Evolutionary conservation across 2,888 invertebrate genomes (phyloP).

Genomic region (Amphipoea oculea): DNA sequence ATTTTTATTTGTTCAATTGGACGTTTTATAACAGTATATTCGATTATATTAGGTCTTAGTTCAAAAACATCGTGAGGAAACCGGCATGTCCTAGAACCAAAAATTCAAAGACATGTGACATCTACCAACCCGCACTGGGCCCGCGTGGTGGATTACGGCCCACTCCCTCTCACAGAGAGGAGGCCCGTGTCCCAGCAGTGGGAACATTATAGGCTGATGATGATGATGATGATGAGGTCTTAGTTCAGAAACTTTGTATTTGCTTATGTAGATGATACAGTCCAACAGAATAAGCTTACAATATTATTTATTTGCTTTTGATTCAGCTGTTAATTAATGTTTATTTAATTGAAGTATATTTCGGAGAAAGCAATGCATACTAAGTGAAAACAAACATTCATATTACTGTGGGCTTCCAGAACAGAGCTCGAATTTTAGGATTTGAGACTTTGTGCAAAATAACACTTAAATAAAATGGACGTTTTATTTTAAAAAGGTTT

Average conservation of each 20-base stretch:
- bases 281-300: background rate
- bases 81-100: too few relatives aligned
- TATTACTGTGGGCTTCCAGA: background rate
- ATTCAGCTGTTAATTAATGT: background rate
- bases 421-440: background rate
- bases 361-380: background rate
- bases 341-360: background rate
- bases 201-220: too few relatives aligned
- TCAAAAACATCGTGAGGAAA: too few relatives aligned
- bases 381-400: background rate
- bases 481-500: background rate
- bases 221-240: too few relatives aligned
- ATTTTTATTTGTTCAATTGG: background rate
- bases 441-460: background rate
- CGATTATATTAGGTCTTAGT: background rate
- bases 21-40: background rate
- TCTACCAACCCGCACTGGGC: too few relatives aligned
- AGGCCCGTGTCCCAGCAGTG: too few relatives aligned
- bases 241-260: background rate
- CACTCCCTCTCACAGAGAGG: too few relatives aligned
- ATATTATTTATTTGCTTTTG: background rate
- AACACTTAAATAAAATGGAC: background rate
- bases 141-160: too few relatives aligned
- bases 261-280: too few relatives aligned
- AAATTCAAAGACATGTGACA: too few relatives aligned